Evolutionary conservation across 2,113 vertebrate genomes (phyloP).

Genomic region (Pseudorasbora parva): DNA sequence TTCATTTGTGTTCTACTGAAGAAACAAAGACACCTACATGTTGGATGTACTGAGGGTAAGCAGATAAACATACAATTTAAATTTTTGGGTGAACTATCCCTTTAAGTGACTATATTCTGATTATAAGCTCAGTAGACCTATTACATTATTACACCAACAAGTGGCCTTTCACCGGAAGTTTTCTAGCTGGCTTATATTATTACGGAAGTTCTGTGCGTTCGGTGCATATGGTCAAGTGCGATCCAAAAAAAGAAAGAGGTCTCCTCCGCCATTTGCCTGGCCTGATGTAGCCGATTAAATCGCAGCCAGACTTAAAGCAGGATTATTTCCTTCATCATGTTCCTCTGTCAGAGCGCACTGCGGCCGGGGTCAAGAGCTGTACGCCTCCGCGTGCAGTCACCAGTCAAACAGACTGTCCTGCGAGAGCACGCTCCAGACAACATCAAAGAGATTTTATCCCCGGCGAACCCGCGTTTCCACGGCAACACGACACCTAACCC

Average conservation of each 20-base stretch:
- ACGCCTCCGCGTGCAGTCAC: constrained; percentile 35
- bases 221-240: too few species aligned
- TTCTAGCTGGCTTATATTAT: too few species aligned
- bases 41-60: too few species aligned
- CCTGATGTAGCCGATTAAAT: neutral
- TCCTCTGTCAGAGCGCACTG: neutral
- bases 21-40: too few species aligned
- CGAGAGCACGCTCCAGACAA: neutral
- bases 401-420: constrained; percentile 25
- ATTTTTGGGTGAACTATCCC: too few species aligned
- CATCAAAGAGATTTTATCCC: constrained; percentile 41
- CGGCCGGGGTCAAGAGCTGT: constrained; percentile 13
- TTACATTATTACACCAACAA: too few species aligned
- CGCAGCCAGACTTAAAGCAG: neutral
- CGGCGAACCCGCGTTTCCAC: constrained; percentile 32
- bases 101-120: too few species aligned
- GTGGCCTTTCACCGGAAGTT: too few species aligned
- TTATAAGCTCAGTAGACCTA: too few species aligned
- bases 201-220: too few species aligned
- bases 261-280: neutral
- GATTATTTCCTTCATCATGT: constrained; percentile 8
- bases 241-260: neutral
- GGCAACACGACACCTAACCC: constrained; percentile 41
- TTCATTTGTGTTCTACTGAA: too few species aligned
- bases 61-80: too few species aligned